Conservation (phyloP, 1,140 invertebrate species). For the Drosophila neocordata region DNA sequence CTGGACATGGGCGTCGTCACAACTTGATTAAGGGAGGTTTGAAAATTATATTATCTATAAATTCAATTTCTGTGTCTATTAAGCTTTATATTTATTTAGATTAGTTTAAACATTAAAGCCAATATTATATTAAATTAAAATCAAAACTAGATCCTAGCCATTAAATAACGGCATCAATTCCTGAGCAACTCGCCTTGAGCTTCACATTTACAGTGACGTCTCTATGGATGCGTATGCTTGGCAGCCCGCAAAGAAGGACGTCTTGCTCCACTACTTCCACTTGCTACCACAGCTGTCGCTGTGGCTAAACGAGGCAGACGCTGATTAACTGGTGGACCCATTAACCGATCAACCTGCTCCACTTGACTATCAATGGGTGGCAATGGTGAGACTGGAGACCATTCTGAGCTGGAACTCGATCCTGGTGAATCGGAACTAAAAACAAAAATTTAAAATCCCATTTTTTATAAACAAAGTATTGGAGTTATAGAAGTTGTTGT, state of each 20-base stretch:
- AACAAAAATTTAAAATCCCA: not conserved
- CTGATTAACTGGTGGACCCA: conserved; percentile 77
- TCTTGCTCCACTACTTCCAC: conserved; percentile 23
- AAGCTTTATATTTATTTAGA: conserved; percentile 15
- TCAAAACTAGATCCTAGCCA: conserved; percentile 22
- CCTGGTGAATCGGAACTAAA: conserved; percentile 77
- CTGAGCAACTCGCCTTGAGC: conserved; percentile 52
- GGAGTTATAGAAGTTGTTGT: not conserved
- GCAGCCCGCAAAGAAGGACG: conserved; percentile 55
- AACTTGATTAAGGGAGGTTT: not conserved
- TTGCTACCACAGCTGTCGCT: conserved; percentile 15
- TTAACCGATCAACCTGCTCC: conserved; percentile 68
- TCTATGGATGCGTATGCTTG: conserved; percentile 56
- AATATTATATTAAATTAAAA: not conserved
- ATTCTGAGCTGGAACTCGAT: conserved; percentile 81
- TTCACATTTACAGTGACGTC: conserved; percentile 14
- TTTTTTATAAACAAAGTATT: too few relatives aligned
- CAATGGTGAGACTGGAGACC: conserved; percentile 79
- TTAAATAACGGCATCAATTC: conserved; percentile 54
- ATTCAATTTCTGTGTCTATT: not conserved
- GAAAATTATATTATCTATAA: too few relatives aligned
- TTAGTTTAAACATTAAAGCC: conserved; percentile 35
- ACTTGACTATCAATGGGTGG: conserved; percentile 67
- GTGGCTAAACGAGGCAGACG: conserved; percentile 71
- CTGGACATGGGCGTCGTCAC: not conserved